These are phyloP conservation scores for Craseonycteris thonglongyai DNA, from an alignment of 2,113 vertebrate genomes.

Conservation along the genomic window DNA sequence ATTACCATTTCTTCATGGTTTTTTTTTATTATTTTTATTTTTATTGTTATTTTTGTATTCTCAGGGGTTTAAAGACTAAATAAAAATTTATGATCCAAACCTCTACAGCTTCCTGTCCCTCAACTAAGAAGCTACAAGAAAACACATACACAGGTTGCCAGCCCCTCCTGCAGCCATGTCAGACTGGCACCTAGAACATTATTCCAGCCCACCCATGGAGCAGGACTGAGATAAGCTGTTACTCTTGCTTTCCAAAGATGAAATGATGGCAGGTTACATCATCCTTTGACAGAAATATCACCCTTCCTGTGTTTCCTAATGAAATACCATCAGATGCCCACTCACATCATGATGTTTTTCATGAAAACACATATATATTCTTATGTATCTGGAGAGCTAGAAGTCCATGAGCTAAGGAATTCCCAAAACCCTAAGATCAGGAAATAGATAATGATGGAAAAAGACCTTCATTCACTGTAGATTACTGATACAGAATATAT, in stretches of 20 bases:
- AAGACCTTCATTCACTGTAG: background rate
- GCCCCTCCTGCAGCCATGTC: background rate
- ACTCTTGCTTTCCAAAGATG: background rate
- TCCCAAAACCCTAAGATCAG: background rate
- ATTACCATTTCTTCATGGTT: background rate
- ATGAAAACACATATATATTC: background rate
- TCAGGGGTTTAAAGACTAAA: slow-evolving; percentile 16
- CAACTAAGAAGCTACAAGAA: background rate
- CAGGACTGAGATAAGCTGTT: background rate
- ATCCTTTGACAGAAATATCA: slow-evolving; percentile 14
- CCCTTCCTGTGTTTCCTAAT: background rate
- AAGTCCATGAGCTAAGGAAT: background rate
- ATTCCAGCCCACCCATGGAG: background rate
- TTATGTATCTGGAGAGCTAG: background rate
- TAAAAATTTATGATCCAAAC: slow-evolving; percentile 29
- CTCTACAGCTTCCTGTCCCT: background rate
- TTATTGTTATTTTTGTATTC: background rate
- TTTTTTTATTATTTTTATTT: background rate
- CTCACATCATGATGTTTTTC: background rate
- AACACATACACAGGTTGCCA: background rate
- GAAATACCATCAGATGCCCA: background rate
- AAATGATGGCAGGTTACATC: background rate
- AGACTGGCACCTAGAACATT: background rate
- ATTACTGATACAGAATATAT: background rate
- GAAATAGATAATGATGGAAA: background rate